These are phyloP conservation scores for Haemorhous mexicanus DNA, from an alignment of 2,113 vertebrate species.

Conservation along the genomic window DNA sequence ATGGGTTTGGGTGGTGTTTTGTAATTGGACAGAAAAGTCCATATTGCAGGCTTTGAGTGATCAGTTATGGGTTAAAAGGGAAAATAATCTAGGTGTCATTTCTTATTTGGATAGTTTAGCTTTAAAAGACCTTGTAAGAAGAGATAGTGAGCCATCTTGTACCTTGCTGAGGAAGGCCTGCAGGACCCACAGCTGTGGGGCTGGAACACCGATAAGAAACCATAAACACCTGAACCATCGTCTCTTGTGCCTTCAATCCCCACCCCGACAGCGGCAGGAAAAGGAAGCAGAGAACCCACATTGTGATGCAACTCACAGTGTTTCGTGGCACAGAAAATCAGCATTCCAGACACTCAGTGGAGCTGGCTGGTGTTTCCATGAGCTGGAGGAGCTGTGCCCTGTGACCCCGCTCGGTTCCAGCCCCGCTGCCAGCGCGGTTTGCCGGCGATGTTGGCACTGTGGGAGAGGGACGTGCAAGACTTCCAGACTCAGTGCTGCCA, in stretches of 20 bases:
- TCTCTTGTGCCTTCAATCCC: too few relatives aligned
- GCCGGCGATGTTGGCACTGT: accelerated
- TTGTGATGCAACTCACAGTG: neutral
- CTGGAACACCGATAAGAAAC: too few relatives aligned
- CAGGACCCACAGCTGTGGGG: neutral
- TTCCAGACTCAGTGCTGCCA: neutral
- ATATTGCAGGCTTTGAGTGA: accelerated
- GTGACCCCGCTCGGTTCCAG: neutral
- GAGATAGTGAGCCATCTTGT: neutral
- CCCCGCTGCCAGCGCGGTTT: neutral
- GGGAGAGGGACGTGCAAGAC: neutral
- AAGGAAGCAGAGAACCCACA: neutral
- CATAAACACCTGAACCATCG: neutral
- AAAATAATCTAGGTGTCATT: neutral
- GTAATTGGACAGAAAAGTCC: neutral
- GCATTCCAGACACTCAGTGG: neutral
- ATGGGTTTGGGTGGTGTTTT: neutral
- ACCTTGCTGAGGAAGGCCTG: neutral
- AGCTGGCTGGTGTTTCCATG: neutral
- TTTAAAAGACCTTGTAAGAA: neutral
- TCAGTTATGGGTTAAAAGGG: neutral
- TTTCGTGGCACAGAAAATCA: neutral
- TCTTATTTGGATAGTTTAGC: neutral
- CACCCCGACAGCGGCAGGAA: too few relatives aligned
- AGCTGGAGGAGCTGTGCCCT: neutral